A percentile compares a stretch with the other conserved stretches of the same genome.
These are phyloP conservation scores for Macrostomum cliftonense DNA, from an alignment of 2,888 invertebrate genomes.

Conservation along the genomic window DNA sequence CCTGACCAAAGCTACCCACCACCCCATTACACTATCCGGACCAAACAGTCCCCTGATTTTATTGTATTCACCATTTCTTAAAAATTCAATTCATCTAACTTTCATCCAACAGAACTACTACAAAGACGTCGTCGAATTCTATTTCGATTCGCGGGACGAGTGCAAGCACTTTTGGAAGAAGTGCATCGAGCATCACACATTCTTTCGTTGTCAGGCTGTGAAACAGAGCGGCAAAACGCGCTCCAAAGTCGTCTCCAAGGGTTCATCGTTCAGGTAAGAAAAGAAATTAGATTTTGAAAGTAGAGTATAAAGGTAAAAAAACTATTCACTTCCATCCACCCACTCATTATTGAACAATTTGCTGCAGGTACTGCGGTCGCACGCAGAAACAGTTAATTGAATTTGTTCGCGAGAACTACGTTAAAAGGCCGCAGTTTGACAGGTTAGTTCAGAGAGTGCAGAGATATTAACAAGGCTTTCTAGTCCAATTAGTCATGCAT, in stretches of 20 bases:
- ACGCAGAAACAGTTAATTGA: constrained; percentile 97
- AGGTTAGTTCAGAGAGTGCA: constrained; percentile 18
- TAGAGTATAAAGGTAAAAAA: too few relatives aligned
- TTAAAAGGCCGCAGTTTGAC: constrained; percentile 52
- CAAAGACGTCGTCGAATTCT: constrained; percentile 85
- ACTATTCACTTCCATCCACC: constrained; percentile 8
- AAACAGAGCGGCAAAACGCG: constrained; percentile 70
- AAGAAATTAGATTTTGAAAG: too few relatives aligned
- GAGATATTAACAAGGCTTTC: too few relatives aligned
- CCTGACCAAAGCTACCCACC: too few relatives aligned
- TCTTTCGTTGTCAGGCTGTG: constrained; percentile 70
- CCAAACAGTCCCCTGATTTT: too few relatives aligned
- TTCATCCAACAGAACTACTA: constrained; percentile 54
- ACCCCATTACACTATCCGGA: too few relatives aligned
- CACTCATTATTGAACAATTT: too few relatives aligned
- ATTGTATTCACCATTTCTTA: too few relatives aligned
- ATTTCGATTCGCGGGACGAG: constrained; percentile 83
- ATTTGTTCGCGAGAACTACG: constrained; percentile 89
- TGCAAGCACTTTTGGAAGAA: constrained; percentile 98
- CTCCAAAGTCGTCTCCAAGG: constrained; percentile 70
- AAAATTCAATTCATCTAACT: too few relatives aligned
- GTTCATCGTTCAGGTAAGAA: constrained; percentile 79
- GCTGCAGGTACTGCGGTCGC: constrained; percentile 87
- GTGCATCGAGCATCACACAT: constrained; percentile 91
- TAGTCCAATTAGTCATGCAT: too few relatives aligned